Base-by-base conservation (phyloP, 1,140 invertebrate species). In the Sinella curviseta region DNA sequence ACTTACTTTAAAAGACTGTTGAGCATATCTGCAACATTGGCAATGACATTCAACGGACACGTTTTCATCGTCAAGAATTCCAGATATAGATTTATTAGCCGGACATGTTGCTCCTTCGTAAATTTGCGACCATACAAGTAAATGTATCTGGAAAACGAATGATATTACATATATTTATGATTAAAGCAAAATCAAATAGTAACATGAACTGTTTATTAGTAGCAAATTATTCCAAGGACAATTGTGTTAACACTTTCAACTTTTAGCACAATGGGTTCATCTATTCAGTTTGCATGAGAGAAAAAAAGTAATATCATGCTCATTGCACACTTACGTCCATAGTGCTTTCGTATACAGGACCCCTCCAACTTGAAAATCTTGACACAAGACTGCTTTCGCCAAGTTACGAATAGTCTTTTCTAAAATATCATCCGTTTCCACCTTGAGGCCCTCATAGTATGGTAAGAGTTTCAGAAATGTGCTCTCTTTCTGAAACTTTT, bases 81-180 rank as follows among this genome's bases (percentile, higher is more conserved):
- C 86, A 93, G 95, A 73, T 93, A 89, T 48, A 97, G 85, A 85
- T 95, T 92, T n/a, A 98, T 91, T 28, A 98, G 90, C n/a, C 89
- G 86, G 30, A 98, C 90, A 85, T 98, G 96, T 86, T 97, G 95
- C 84, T 94, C 92, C 87, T 97, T 97, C 1, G 92, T 92, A 87
- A 98, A 97, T 85, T 94, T 94, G 80, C 92, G 86, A 17, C 94
- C 94, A 89, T 96, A 96, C 31, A 96, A 87, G 83, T 91, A 90
- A 35, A 96, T 91, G 84, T 95, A 97, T 84, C 93, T 93, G 84
- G 79, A 83, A 84, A 85, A 20, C 20, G 20, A 20, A n/a, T n/a
- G n/a, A n/a, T n/a, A n/a, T n/a, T n/a, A 48, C 39, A 48, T 48
- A 75, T 14, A 35, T n/a, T 31, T 75, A 34, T 14, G 2, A 24